Percentiles rank a stretch among this genome's conserved stretches.
phyloP scores from a whole-genome alignment of 2,888 invertebrate genomes.

The Linyphia triangularis region DNA sequence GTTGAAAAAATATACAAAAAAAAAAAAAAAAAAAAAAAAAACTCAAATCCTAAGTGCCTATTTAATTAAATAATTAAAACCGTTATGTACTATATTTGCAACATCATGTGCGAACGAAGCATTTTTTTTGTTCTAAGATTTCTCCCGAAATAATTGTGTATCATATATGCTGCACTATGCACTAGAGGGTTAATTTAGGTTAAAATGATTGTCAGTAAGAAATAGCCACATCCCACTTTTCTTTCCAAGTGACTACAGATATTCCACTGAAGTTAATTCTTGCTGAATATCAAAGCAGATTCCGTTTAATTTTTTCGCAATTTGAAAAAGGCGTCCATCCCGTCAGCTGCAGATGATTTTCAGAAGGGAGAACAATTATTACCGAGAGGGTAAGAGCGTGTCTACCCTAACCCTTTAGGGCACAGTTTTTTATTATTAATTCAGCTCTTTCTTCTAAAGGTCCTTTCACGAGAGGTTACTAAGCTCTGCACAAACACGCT shows the following conservation, averaged over 20 bases:
- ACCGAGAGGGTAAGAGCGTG: slow-evolving; percentile 13
- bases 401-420: slow-evolving; percentile 57
- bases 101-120: too few species aligned
- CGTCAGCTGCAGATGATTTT: slow-evolving; percentile 52
- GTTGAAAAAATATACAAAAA: too few species aligned
- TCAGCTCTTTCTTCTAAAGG: slow-evolving; percentile 33
- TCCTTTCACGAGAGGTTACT: slow-evolving; percentile 50
- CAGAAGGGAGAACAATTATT: slow-evolving; percentile 45
- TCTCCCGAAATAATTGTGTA: too few species aligned
- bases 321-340: slow-evolving; percentile 50
- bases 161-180: too few species aligned
- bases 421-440: slow-evolving; percentile 31
- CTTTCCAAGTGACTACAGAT: background rate
- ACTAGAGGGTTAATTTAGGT: too few species aligned
- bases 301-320: slow-evolving; percentile 55
- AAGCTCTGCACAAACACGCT: slow-evolving; percentile 44
- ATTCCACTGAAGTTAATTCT: slow-evolving; percentile 8
- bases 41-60: too few species aligned
- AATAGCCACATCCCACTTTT: background rate
- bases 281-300: background rate
- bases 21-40: too few species aligned
- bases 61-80: too few species aligned
- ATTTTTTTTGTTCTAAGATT: too few species aligned
- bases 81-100: too few species aligned
- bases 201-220: too few species aligned